Evolutionary conservation across 2,888 invertebrate genomes (phyloP).

Genomic region (Aphidius colemani): DNA sequence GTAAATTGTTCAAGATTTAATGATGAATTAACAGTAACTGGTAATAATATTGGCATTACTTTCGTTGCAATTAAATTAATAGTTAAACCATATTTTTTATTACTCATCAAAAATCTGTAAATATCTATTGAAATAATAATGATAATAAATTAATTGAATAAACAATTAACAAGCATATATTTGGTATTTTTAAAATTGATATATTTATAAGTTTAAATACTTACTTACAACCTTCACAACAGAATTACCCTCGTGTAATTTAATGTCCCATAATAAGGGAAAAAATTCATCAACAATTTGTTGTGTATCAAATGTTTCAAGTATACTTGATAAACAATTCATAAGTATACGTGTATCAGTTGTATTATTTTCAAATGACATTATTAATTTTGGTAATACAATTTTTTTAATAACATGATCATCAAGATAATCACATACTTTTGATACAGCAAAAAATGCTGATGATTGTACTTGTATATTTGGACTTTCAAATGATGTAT

Average conservation of each 20-base stretch:
- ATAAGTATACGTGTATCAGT: slow-evolving; percentile 80
- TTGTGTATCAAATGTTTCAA: slow-evolving; percentile 82
- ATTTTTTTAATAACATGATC: slow-evolving; percentile 79
- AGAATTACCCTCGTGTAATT: slow-evolving; percentile 86
- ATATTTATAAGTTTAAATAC: slow-evolving; percentile 60
- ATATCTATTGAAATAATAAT: slow-evolving; percentile 71
- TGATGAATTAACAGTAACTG: slow-evolving; percentile 88
- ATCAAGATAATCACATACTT: slow-evolving; percentile 82
- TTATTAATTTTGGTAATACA: slow-evolving; percentile 82
- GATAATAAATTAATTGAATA: background rate
- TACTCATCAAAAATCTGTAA: slow-evolving; percentile 86
- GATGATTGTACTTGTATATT: slow-evolving; percentile 92
- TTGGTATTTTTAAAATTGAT: too few relatives aligned
- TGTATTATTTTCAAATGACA: slow-evolving; percentile 78
- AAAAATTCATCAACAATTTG: slow-evolving; percentile 90
- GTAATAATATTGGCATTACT: slow-evolving; percentile 90
- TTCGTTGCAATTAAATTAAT: slow-evolving; percentile 91
- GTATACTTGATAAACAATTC: slow-evolving; percentile 77
- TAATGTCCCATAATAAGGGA: slow-evolving; percentile 84
- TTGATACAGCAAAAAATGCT: slow-evolving; percentile 83
- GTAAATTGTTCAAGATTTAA: slow-evolving; percentile 83
- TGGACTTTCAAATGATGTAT: slow-evolving; percentile 84
- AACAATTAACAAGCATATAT: slow-evolving; percentile 14
- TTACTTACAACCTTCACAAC: slow-evolving; percentile 91
- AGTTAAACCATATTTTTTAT: slow-evolving; percentile 88